Base-by-base conservation (phyloP, 2,888 invertebrate genomes). In the Pycnomerus fuliginosus region DNA sequence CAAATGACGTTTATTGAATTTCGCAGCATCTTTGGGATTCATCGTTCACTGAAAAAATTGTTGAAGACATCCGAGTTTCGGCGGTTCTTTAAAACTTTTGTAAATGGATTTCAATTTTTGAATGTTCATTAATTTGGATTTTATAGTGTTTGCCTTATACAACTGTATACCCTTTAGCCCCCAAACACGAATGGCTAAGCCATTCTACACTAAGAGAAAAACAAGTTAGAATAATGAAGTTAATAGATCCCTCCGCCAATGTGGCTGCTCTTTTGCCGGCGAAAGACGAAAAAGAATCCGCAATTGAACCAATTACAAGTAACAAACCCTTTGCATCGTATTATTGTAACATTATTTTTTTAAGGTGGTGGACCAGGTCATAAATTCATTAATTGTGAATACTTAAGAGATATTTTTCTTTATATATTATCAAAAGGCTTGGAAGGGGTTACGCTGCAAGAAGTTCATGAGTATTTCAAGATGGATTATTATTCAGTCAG, bases 221-320 rank as follows among this genome's bases (percentile, higher is more conserved):
- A 52, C 59, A 62, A 1, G 62, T 84, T 3, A 68, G 74, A 39
- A 73, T 76, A 27, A 64, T 82, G 3, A 75, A 77, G 55, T 65
- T 86, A 15, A 67, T 78, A n/a, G 74, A 82, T 67, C 79, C 80
- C 1, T 69, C 76, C 46, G 58, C 78, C 8, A 75, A 79, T 43
- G 64, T 80, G 3, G 62, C 71, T 20, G 76, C 79, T 40, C 55
- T 76, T 31, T 75, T 75, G 69, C 70, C 69, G 22, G 73, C 70
- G 5, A 68, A 72, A 2, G 72, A 72, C 2, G 71, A 71, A n/a
- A 75, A 72, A 15, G 74, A 68, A 4, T 8, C 4, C 5, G n/a
- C n/a, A n/a, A 10, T 25, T 3, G 25, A 4, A 8, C 5, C 25
- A 25, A 8, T 12, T 25, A 20, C 20, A 20, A 20, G 10, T 25